Evolutionary conservation across 1,140 invertebrate genomes (phyloP), one percentile per base, ranked within the genome.

Genomic region (Nomia melanderi): DNA sequence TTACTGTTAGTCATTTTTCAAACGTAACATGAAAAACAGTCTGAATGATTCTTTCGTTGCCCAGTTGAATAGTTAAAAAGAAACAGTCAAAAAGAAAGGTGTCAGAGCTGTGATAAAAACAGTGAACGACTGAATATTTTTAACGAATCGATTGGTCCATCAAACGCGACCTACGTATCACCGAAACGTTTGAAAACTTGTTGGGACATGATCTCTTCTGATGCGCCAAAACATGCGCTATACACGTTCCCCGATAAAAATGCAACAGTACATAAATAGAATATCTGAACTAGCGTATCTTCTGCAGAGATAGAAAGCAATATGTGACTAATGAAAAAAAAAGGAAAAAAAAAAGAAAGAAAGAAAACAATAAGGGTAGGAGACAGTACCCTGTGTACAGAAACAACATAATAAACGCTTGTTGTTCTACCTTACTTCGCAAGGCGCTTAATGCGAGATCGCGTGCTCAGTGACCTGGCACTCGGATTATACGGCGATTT

Each of bases 381-480:
- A 72, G 14, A 64, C 29, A 44, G 82, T 83, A 83, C 82, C 81
- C 81, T 76, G 60, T 66, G 8, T 60, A 75, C 53, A 41, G 20
- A n/a, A 53, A 20, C 20, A 67, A 76, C 44, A 20, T 47, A 73
- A 59, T 62, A 65, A 59, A 50, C 3, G 17, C 47, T 17, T 14
- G 8, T 65, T 67, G 54, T 50, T 12, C 59, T 56, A 54, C 62
- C 69, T 92, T 79, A 92, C 74, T 92, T 92, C 25, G 90, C 90
- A 20, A 92, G 87, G 5, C 91, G 90, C 63, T 92, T 92, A 29
- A 92, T 90, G 12, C 91, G 86, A 57, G 91, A 92, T 59, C 90
- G 85, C 29, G 91, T 92, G 31, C 84, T 88, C 4, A 91, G 71
- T 17, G 90, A 90, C 57, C 86, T 79, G 23, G 87, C 82, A 62